These are phyloP conservation scores for Cremastinae sp. DNA, from an alignment of 2,888 invertebrate genomes.

Conservation along the genomic window DNA sequence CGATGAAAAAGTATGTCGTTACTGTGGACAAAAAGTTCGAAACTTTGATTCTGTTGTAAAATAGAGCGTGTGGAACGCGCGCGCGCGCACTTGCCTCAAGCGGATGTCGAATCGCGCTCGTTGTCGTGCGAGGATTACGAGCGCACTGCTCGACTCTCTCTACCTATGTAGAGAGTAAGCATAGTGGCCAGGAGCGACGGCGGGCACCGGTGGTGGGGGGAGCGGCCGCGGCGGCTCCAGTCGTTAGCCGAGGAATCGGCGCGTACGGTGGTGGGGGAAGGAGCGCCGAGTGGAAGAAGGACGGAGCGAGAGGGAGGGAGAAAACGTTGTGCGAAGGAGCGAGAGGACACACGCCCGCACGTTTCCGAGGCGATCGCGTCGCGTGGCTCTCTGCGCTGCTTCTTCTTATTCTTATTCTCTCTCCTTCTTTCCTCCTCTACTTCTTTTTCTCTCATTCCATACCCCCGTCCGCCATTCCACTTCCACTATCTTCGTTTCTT, in stretches of 20 bases:
- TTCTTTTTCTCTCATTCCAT: conserved; percentile 20
- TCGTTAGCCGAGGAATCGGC: conserved; percentile 34
- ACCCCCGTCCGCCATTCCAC: conserved; percentile 16
- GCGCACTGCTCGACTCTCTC: conserved; percentile 58
- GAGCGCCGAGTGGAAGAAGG: background rate
- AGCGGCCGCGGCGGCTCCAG: conserved; percentile 36
- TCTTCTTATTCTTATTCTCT: conserved; percentile 43
- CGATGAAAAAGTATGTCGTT: background rate
- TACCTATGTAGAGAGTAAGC: conserved; percentile 50
- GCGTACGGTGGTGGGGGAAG: background rate
- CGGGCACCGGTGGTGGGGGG: conserved; percentile 15
- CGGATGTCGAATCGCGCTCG: conserved; percentile 28
- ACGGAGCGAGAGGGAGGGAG: conserved; percentile 24
- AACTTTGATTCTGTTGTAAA: too few species aligned
- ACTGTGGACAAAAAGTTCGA: background rate
- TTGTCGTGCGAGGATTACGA: conserved; percentile 52
- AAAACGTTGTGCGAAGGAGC: conserved; percentile 22
- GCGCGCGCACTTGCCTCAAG: background rate
- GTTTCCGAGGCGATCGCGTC: conserved; percentile 60
- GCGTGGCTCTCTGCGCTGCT: conserved; percentile 55
- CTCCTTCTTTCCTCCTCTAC: conserved; percentile 47
- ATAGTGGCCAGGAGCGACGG: conserved; percentile 53
- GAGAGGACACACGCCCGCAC: conserved; percentile 56
- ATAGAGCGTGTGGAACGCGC: background rate
- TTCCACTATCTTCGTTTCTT: conserved; percentile 55